Evolutionary conservation across 30 jellyfish, hydroid and myxozoan genomes (phyloP), one percentile per base, ranked within the genome.

Genomic region (Chironex yamaguchii): DNA sequence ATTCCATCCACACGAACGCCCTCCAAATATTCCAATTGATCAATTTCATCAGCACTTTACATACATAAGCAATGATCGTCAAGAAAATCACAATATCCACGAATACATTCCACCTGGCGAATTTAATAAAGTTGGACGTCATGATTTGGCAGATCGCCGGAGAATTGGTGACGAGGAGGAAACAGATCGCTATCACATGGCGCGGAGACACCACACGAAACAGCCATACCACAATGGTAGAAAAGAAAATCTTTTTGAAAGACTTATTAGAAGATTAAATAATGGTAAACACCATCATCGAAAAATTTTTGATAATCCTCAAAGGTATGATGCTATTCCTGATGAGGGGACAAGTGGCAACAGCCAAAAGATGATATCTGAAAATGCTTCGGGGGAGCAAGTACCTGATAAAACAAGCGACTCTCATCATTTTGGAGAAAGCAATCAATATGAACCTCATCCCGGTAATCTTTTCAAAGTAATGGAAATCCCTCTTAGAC

Each of bases 41-140:
- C 96, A 91, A 34, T 80, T 91, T 50, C 98, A 91, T 66, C 98
- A 91, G 66, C 98, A 91, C 66, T 91, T 91, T 82, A 91, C 98
- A 1, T 91, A 91, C 81, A 84, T 91, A 17, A 87, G 89, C 36
- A 91, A 91, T 58, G 95, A 91, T 32, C 91, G 92, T 17, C 89
- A 92, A 9, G 90, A 87, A 51, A 84, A 91, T 36, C 96, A 85
- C 64, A 89, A 91, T 51, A 76, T 74, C 23, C 86, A 88, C 51
- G 90, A 73, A 36, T 84, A 88, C 48, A 74, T 70, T 52, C 50
- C 87, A 52, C 84, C 73, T 50, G 52, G 51, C 67, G 94, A 89
- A 58, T 76, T 76, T 34, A 23, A 76, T 52, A n/a, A n/a, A n/a
- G n/a, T n/a, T n/a, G 58, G 9, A 6, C 17, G 9, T 6, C 58